These are phyloP conservation scores for Polyploca ridens DNA, from an alignment of 2,888 invertebrate genomes.

Conservation along the genomic window DNA sequence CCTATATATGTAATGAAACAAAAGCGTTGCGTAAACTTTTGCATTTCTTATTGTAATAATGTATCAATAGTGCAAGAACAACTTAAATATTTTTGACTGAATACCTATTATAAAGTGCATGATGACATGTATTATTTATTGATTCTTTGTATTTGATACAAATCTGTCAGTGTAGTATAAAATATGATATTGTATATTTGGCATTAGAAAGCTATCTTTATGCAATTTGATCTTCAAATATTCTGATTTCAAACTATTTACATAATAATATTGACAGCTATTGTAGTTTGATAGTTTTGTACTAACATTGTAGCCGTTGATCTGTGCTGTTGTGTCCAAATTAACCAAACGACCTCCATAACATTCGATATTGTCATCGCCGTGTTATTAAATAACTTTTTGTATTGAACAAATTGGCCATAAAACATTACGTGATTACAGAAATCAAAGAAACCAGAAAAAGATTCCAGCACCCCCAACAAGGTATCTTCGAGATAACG, in stretches of 20 bases:
- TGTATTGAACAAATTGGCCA: slow-evolving; percentile 37
- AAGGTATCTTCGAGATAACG: slow-evolving; percentile 86
- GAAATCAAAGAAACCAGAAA: slow-evolving; percentile 92
- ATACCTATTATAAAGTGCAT: not conserved
- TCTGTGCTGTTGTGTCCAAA: not conserved
- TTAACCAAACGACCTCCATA: not conserved
- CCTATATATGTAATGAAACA: not conserved
- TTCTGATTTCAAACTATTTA: not conserved
- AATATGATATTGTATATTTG: not conserved
- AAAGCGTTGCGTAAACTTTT: not conserved
- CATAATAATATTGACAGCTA: not conserved
- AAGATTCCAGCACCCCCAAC: slow-evolving; percentile 87
- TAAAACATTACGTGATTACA: slow-evolving; percentile 81
- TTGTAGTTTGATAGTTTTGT: not conserved
- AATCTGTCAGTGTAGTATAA: not conserved
- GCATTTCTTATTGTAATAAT: not conserved
- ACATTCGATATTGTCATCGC: not conserved
- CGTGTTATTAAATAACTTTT: not conserved
- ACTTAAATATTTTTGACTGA: not conserved
- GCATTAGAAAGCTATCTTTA: not conserved
- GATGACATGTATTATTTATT: not conserved
- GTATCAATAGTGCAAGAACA: not conserved
- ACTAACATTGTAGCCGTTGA: not conserved
- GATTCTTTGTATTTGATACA: not conserved
- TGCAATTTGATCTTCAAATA: not conserved